A percentile compares a stretch with the other conserved stretches of the same genome.
These are phyloP conservation scores for Bubo bubo DNA, from an alignment of 2,113 vertebrate species.

Conservation along the genomic window DNA sequence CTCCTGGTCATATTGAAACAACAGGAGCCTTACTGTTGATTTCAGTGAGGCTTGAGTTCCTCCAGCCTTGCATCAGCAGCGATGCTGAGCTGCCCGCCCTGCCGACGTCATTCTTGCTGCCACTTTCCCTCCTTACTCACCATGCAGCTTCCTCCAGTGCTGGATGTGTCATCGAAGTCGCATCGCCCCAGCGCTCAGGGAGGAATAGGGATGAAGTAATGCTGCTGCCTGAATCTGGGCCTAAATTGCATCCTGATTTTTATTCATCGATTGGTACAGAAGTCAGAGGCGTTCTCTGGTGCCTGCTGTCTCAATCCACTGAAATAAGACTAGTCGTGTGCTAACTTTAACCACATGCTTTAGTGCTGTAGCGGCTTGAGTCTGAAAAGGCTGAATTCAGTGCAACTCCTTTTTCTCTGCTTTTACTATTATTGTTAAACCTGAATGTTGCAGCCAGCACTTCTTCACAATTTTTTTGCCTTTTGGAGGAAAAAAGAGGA, in stretches of 20 bases:
- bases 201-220: not conserved
- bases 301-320: not conserved
- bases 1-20: not conserved
- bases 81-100: not conserved
- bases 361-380: not conserved
- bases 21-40: not conserved
- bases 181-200: fast-evolving
- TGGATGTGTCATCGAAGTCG: not conserved
- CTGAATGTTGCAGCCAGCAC: not conserved
- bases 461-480: not conserved
- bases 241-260: not conserved
- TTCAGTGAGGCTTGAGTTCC: not conserved
- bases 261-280: not conserved
- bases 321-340: not conserved
- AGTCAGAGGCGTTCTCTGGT: not conserved
- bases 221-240: not conserved
- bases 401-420: not conserved
- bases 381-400: not conserved
- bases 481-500: not conserved
- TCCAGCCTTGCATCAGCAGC: not conserved
- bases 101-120: not conserved
- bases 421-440: not conserved
- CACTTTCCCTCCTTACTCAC: not conserved
- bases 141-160: not conserved
- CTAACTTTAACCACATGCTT: not conserved